These are phyloP conservation scores for Junonia oenone DNA, from an alignment of 2,888 invertebrate genomes.

Conservation along the genomic window DNA sequence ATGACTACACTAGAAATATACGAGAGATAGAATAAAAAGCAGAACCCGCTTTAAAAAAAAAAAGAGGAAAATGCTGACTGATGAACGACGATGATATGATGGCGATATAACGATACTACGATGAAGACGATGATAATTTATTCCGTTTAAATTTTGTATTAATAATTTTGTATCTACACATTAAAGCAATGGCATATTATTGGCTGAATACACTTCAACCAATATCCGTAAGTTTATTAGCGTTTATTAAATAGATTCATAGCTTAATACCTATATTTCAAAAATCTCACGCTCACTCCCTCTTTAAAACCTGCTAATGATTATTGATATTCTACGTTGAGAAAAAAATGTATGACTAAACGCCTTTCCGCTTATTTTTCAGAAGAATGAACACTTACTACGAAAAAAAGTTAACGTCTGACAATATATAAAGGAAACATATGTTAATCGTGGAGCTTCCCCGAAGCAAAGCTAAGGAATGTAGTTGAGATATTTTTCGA, in stretches of 20 bases:
- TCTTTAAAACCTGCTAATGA: neutral
- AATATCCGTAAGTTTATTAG: too few species aligned
- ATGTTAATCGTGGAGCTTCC: conserved; percentile 41
- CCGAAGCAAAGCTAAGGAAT: conserved; percentile 30
- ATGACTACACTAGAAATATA: too few species aligned
- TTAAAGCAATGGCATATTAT: too few species aligned
- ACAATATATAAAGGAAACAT: conserved; percentile 48
- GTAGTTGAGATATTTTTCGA: conserved; percentile 20
- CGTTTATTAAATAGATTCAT: neutral
- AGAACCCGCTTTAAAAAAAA: too few species aligned
- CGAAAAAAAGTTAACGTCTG: conserved; percentile 39
- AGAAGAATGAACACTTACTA: conserved; percentile 41
- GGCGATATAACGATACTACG: too few species aligned
- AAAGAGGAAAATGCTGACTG: too few species aligned
- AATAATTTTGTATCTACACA: too few species aligned
- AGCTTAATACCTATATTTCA: neutral
- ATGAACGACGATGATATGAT: too few species aligned
- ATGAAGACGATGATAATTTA: too few species aligned
- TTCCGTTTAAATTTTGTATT: too few species aligned
- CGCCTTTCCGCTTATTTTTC: conserved; percentile 32
- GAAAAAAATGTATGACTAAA: conserved; percentile 18
- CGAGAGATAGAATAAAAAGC: too few species aligned
- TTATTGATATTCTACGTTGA: neutral
- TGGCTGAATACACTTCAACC: too few species aligned
- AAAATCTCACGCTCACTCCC: neutral